Percentiles rank a stretch among this genome's conserved stretches.
phyloP scores from a whole-genome alignment of 2,888 invertebrate species.

The Entomobrya proxima region DNA sequence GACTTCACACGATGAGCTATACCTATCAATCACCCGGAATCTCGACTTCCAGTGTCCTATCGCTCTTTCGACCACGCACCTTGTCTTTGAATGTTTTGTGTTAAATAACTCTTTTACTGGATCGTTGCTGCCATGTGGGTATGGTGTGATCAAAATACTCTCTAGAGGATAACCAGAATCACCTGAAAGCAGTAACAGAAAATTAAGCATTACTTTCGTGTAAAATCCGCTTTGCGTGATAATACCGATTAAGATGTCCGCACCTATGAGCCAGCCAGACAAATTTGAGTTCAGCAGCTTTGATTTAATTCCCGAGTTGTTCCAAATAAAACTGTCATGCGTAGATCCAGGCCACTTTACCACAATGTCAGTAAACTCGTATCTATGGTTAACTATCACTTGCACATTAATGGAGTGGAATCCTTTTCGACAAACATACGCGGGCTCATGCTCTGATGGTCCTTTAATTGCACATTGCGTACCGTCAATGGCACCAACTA shows the following conservation, averaged over 20 bases:
- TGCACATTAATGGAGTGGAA: slow-evolving; percentile 74
- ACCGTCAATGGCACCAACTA: slow-evolving; percentile 74
- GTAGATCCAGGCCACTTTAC: too few species aligned
- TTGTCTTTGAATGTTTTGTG: neutral
- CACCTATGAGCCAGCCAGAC: slow-evolving; percentile 62
- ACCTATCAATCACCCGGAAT: slow-evolving; percentile 48
- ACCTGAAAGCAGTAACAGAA: slow-evolving; percentile 16
- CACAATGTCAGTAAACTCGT: slow-evolving; percentile 62
- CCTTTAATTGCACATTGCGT: slow-evolving; percentile 73
- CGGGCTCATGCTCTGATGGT: slow-evolving; percentile 57
- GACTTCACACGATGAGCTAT: slow-evolving; percentile 18
- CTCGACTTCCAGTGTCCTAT: slow-evolving; percentile 58
- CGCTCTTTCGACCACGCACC: slow-evolving; percentile 19
- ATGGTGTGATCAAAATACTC: slow-evolving; percentile 13
- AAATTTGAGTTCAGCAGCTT: neutral
- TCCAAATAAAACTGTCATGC: slow-evolving; percentile 71
- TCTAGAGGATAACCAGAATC: slow-evolving; percentile 36
- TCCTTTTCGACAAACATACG: slow-evolving; percentile 72
- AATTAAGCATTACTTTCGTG: neutral
- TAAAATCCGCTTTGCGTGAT: neutral
- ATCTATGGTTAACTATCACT: slow-evolving; percentile 65
- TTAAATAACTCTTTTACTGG: neutral
- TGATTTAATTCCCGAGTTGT: slow-evolving; percentile 13
- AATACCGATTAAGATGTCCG: neutral
- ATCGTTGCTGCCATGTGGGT: neutral